phyloP scores from a whole-genome alignment of 92 coral and sea anemone genomes.

The Parazoanthus atlanticus region DNA sequence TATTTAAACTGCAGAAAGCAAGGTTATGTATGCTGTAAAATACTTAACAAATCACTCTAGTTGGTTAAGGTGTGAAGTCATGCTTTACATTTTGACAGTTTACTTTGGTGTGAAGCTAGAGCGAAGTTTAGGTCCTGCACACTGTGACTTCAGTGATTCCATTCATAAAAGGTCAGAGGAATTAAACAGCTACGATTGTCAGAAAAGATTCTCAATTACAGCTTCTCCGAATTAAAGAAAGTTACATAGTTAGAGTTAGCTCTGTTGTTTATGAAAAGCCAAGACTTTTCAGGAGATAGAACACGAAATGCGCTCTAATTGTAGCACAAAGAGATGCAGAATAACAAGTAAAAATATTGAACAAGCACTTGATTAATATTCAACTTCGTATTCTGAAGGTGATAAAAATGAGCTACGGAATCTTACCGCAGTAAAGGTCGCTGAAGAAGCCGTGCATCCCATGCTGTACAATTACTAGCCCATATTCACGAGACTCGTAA shows the following conservation, averaged over 20 bases:
- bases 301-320: neutral
- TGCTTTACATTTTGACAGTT: neutral
- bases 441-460: constrained; percentile 14
- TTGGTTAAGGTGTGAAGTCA: neutral
- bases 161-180: neutral
- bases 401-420: neutral
- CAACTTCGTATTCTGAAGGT: neutral
- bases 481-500: constrained; percentile 11
- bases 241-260: no score
- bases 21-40: neutral
- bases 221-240: no score
- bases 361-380: no score
- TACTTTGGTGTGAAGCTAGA: neutral
- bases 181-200: neutral
- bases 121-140: neutral
- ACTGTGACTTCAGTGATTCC: neutral
- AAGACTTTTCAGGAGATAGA: neutral
- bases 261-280: neutral
- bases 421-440: constrained; percentile 15
- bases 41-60: neutral
- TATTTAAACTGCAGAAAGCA: no score
- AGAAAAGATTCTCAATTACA: neutral
- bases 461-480: constrained; percentile 10
- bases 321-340: neutral
- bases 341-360: no score